phyloP scores from a whole-genome alignment of 2,113 vertebrate species.

The Hippoglossus stenolepis region DNA sequence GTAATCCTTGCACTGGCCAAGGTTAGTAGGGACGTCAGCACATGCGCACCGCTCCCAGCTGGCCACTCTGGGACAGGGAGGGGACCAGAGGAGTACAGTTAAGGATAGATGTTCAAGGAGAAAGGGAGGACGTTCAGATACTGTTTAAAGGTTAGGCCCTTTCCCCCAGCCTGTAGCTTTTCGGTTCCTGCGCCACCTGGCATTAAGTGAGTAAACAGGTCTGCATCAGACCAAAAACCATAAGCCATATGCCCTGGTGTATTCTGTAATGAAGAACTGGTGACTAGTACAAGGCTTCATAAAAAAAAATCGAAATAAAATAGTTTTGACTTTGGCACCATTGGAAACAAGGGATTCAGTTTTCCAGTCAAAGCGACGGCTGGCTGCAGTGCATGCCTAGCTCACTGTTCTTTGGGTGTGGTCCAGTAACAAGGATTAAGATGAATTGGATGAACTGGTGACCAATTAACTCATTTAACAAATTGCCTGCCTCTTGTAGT shows the following conservation, averaged over 20 bases:
- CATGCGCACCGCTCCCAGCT: conserved; percentile 83
- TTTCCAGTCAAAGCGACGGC: conserved; percentile 49
- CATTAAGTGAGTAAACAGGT: conserved; percentile 58
- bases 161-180: conserved; percentile 59
- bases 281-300: conserved; percentile 31
- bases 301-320: conserved; percentile 28
- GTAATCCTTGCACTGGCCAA: conserved; percentile 99
- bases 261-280: conserved; percentile 8
- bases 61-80: conserved; percentile 74
- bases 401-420: conserved; percentile 74
- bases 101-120: conserved; percentile 79
- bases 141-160: conserved; percentile 71
- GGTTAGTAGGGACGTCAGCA: conserved; percentile 96
- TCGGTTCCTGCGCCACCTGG: conserved; percentile 61
- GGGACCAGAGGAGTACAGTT: conserved; percentile 66
- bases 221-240: conserved; percentile 48
- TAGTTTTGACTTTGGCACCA: conserved; percentile 27
- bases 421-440: conserved; percentile 75
- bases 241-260: neutral
- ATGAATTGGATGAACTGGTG: conserved; percentile 78
- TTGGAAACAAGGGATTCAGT: conserved; percentile 17
- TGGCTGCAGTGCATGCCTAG: conserved; percentile 51
- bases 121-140: conserved; percentile 64
- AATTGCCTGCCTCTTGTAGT: conserved; percentile 74
- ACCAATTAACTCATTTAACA: conserved; percentile 80